Conservation (phyloP, 1,140 invertebrate genomes). For the Procambarus virginalis region DNA sequence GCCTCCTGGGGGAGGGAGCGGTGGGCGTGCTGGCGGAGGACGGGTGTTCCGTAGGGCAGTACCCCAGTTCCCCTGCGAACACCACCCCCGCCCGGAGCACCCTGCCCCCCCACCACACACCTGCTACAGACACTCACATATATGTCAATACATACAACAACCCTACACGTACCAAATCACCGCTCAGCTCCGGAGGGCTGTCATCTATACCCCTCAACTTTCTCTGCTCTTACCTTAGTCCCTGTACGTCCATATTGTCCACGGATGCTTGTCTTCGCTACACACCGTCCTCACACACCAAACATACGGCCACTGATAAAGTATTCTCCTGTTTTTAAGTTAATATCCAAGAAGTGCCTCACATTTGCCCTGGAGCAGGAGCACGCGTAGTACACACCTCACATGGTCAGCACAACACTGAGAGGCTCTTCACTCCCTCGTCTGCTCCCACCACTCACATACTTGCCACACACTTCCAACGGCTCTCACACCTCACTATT, state of each 20-base stretch:
- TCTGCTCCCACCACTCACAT: neutral
- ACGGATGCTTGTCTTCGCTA: neutral
- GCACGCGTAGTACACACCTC: neutral
- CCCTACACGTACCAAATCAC: too few species aligned
- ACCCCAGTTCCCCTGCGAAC: neutral
- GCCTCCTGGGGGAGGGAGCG: too few species aligned
- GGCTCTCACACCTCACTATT: neutral
- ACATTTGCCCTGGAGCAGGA: neutral
- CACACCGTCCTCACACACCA: neutral
- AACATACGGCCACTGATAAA: neutral
- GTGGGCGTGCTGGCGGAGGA: neutral
- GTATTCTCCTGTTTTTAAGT: neutral
- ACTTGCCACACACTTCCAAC: neutral
- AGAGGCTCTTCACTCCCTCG: neutral
- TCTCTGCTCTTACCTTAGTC: neutral
- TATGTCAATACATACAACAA: too few species aligned
- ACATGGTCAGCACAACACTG: slow-evolving; percentile 14
- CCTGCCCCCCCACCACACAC: too few species aligned
- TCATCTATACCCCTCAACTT: neutral
- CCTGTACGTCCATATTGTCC: neutral
- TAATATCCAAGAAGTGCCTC: neutral
- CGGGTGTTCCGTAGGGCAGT: neutral
- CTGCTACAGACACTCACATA: too few species aligned
- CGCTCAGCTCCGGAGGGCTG: too few species aligned
- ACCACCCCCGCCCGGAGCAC: neutral